These are phyloP conservation scores for Drosophila subsilvestris DNA, from an alignment of 2,888 invertebrate genomes.

Conservation along the genomic window DNA sequence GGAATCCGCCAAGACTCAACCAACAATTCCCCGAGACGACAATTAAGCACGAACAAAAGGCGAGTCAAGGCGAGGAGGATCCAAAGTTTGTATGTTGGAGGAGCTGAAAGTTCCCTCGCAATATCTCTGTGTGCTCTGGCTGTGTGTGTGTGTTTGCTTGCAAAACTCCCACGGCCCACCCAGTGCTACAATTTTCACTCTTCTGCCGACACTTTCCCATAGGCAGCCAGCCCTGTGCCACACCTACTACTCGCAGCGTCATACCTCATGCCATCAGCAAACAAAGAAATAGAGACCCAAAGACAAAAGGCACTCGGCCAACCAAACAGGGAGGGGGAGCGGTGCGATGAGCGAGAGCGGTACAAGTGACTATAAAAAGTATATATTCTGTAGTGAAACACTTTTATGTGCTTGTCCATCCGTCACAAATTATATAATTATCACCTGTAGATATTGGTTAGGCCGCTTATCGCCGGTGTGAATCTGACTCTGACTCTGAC, in stretches of 20 bases:
- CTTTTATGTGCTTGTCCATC: conserved; percentile 80
- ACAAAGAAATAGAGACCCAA: conserved; percentile 51
- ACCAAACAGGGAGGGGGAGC: conserved; percentile 42
- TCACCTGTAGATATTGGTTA: conserved; percentile 79
- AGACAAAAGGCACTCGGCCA: conserved; percentile 59
- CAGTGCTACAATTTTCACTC: conserved; percentile 77
- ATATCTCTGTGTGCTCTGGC: not conserved
- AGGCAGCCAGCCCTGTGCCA: conserved; percentile 39
- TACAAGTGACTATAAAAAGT: conserved; percentile 60
- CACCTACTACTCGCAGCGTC: conserved; percentile 51
- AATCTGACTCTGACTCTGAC: conserved; percentile 68
- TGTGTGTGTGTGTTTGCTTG: conserved; percentile 15
- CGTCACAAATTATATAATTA: conserved; percentile 83
- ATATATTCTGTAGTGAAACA: conserved; percentile 74
- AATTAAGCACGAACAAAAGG: conserved; percentile 80
- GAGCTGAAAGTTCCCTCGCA: conserved; percentile 5
- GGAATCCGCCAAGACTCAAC: conserved; percentile 70
- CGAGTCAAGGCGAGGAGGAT: conserved; percentile 25
- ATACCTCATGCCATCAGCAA: conserved; percentile 41
- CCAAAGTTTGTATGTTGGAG: conserved; percentile 18
- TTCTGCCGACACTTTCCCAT: conserved; percentile 66
- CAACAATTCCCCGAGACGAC: conserved; percentile 79
- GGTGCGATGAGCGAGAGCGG: conserved; percentile 1
- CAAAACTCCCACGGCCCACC: conserved; percentile 76
- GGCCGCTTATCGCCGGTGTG: conserved; percentile 78